These are phyloP conservation scores for Hanleya hanleyi DNA, from an alignment of 2,888 invertebrate genomes.

Conservation along the genomic window DNA sequence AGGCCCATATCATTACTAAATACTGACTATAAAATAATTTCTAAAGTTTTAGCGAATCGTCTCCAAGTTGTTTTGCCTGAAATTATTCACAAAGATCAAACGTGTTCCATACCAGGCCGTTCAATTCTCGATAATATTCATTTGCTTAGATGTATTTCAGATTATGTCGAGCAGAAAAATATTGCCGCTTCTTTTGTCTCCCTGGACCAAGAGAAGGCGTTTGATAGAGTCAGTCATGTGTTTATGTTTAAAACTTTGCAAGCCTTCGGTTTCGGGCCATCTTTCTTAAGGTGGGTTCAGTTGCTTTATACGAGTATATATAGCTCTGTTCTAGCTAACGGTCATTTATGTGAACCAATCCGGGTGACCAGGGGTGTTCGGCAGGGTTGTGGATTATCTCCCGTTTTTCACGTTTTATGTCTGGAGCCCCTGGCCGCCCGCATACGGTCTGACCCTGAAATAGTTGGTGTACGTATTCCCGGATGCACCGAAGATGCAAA, in stretches of 20 bases:
- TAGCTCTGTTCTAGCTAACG: conserved; percentile 8
- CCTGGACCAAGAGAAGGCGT: conserved; percentile 26
- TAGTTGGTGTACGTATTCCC: conserved; percentile 8
- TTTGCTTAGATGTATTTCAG: conserved; percentile 20
- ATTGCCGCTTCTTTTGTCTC: not conserved
- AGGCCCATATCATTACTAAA: conserved; percentile 21
- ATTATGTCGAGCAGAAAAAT: conserved; percentile 17
- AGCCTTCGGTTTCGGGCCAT: conserved; percentile 7
- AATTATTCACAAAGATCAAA: conserved; percentile 21
- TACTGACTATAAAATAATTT: conserved; percentile 17
- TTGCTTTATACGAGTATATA: not conserved
- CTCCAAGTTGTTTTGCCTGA: conserved; percentile 9
- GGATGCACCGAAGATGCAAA: not conserved
- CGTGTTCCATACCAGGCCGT: conserved; percentile 13
- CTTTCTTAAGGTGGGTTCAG: conserved; percentile 13
- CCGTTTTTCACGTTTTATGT: conserved; percentile 11
- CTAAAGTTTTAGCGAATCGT: conserved; percentile 19
- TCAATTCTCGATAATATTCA: conserved; percentile 18
- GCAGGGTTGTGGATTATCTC: conserved; percentile 22
- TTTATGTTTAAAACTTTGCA: conserved; percentile 3
- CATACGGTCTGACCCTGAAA: not conserved
- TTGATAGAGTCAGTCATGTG: conserved; percentile 20
- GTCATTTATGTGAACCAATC: conserved; percentile 7
- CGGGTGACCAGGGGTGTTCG: conserved; percentile 8
- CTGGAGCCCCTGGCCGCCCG: conserved; percentile 9